Percentiles rank a stretch among this genome's conserved stretches.
phyloP scores from a whole-genome alignment of 2,113 vertebrate genomes.

The Oenanthe oenanthe region DNA sequence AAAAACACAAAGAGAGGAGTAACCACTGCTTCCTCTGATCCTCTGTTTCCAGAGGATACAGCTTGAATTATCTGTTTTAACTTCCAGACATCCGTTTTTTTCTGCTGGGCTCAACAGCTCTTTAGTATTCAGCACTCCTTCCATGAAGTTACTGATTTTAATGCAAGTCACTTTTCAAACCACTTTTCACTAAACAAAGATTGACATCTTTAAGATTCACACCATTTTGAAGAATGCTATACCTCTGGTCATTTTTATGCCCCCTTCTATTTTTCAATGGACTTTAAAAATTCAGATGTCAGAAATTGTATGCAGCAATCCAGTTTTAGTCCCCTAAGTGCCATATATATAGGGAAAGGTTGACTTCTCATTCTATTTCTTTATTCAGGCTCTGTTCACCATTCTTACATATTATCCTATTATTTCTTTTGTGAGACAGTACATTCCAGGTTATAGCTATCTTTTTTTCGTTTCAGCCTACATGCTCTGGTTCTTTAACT shows the following conservation, averaged over 20 bases:
- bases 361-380: neutral
- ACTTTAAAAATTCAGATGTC: neutral
- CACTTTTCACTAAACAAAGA: neutral
- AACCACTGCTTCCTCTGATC: neutral
- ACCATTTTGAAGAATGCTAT: neutral
- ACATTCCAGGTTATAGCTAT: neutral
- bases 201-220: neutral
- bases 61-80: neutral
- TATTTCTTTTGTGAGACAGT: neutral
- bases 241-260: neutral
- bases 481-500: neutral
- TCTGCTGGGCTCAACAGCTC: neutral
- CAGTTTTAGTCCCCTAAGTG: neutral
- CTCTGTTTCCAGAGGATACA: neutral
- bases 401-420: neutral
- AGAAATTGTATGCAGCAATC: neutral
- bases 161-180: neutral
- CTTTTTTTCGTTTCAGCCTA: neutral
- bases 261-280: neutral
- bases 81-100: neutral
- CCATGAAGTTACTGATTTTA: neutral
- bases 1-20: neutral
- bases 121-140: neutral
- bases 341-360: neutral
- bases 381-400: neutral